These are phyloP conservation scores for Nyctereutes procyonoides DNA, from an alignment of 2,113 vertebrate species.

Conservation along the genomic window DNA sequence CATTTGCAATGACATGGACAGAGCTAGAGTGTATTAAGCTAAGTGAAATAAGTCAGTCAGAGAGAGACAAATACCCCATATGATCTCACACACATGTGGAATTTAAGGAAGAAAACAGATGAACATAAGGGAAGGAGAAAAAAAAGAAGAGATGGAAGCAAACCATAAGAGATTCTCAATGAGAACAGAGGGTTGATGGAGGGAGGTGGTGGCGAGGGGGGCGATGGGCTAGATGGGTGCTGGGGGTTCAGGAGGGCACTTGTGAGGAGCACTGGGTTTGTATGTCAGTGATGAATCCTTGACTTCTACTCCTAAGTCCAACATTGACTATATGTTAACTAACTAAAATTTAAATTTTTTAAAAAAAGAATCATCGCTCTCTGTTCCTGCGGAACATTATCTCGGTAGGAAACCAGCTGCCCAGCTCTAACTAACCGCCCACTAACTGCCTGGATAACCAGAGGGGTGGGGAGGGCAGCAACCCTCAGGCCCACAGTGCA, in stretches of 20 bases:
- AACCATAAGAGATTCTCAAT: not conserved
- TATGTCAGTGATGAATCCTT: not conserved
- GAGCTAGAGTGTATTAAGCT: too few relatives aligned
- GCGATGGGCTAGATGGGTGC: not conserved
- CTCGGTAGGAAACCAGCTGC: not conserved
- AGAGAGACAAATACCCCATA: too few relatives aligned
- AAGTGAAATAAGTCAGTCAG: too few relatives aligned
- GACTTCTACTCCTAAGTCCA: not conserved
- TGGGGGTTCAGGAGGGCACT: not conserved
- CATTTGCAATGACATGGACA: too few relatives aligned
- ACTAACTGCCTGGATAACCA: not conserved
- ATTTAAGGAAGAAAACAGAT: too few relatives aligned
- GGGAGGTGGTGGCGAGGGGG: too few relatives aligned
- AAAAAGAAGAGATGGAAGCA: too few relatives aligned
- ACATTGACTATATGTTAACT: not conserved
- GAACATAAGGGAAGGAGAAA: too few relatives aligned
- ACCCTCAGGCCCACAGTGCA: not conserved
- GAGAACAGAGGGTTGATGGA: not conserved
- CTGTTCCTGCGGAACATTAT: not conserved
- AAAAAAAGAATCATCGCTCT: not conserved
- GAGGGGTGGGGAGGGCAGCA: accelerated
- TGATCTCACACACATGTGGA: too few relatives aligned
- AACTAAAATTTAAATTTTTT: not conserved
- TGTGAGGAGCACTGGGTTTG: not conserved
- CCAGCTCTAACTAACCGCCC: not conserved